Percentiles rank a stretch among this genome's conserved stretches.
These are phyloP conservation scores for Drosophila sp. DNA, from an alignment of 1,140 invertebrate species.

Conservation along the genomic window DNA sequence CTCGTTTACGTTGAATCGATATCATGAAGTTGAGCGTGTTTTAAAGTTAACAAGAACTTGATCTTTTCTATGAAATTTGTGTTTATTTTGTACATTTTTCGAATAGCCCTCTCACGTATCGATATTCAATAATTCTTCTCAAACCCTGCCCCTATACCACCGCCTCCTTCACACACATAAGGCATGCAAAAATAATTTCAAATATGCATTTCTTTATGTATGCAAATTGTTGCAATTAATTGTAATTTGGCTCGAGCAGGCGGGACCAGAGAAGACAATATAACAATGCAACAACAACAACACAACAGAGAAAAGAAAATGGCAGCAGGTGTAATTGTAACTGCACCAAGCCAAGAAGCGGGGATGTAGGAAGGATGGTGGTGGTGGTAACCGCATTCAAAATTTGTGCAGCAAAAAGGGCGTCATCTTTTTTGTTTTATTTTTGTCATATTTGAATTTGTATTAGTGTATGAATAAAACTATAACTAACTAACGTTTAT, in stretches of 20 bases:
- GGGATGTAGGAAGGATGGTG: neutral
- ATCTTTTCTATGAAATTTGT: neutral
- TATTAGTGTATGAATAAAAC: slow-evolving; percentile 38
- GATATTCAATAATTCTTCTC: slow-evolving; percentile 34
- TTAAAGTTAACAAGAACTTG: neutral
- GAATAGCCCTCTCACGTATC: slow-evolving; percentile 20
- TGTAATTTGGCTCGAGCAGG: slow-evolving; percentile 64
- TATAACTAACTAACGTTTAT: slow-evolving; percentile 59
- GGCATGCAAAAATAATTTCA: slow-evolving; percentile 13
- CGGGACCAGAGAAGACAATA: slow-evolving; percentile 28
- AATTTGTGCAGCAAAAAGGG: slow-evolving; percentile 70
- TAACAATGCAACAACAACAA: slow-evolving; percentile 31
- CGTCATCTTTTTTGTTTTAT: slow-evolving; percentile 47
- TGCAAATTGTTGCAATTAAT: slow-evolving; percentile 76
- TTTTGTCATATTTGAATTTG: neutral
- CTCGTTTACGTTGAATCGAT: neutral
- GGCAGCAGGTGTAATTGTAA: slow-evolving; percentile 70
- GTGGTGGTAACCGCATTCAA: slow-evolving; percentile 16
- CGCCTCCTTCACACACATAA: neutral
- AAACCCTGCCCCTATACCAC: neutral
- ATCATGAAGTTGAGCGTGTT: neutral
- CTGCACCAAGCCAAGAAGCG: neutral
- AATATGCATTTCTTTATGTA: slow-evolving; percentile 51
- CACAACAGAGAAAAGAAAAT: slow-evolving; percentile 60
- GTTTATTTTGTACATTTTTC: neutral